Conservation (phyloP, 1,140 invertebrate species). For the Drosophila obscura region DNA sequence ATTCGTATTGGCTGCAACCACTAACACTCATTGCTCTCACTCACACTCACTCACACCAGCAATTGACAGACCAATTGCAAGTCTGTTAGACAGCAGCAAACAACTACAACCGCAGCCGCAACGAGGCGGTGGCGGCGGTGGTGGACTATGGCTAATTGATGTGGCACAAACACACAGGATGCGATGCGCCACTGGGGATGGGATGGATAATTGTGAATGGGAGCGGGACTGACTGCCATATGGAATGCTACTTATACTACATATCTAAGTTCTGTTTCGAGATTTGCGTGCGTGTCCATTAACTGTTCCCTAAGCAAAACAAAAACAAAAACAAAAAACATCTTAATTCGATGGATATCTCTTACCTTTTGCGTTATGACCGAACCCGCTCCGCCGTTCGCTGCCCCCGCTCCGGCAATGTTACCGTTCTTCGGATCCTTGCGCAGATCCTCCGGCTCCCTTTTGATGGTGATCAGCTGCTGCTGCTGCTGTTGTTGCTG, state of each 20-base stretch:
- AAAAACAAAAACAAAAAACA: background rate
- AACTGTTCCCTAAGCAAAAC: conserved; percentile 47
- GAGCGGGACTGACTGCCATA: conserved; percentile 8
- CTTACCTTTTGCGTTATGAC: conserved; percentile 81
- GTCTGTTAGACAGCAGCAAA: conserved; percentile 65
- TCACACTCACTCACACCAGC: conserved; percentile 71
- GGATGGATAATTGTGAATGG: conserved; percentile 55
- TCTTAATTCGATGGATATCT: too few species aligned
- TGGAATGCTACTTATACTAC: conserved; percentile 14
- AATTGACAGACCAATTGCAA: conserved; percentile 77
- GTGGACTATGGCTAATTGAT: conserved; percentile 53
- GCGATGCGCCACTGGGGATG: conserved; percentile 60
- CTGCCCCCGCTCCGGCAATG: conserved; percentile 39
- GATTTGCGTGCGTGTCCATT: conserved; percentile 75
- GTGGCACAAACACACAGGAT: conserved; percentile 66
- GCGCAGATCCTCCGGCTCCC: conserved; percentile 83
- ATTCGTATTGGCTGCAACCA: conserved; percentile 82
- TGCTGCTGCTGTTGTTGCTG: conserved; percentile 71
- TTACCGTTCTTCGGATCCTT: conserved; percentile 83
- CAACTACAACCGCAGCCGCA: conserved; percentile 25
- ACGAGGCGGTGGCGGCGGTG: conserved; percentile 18
- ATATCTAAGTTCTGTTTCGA: background rate
- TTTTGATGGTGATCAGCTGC: conserved; percentile 82
- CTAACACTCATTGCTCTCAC: conserved; percentile 75
- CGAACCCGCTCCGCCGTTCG: conserved; percentile 55